Evolutionary conservation across 2,113 vertebrate genomes (phyloP).

Genomic region (Leuciscus idus): DNA sequence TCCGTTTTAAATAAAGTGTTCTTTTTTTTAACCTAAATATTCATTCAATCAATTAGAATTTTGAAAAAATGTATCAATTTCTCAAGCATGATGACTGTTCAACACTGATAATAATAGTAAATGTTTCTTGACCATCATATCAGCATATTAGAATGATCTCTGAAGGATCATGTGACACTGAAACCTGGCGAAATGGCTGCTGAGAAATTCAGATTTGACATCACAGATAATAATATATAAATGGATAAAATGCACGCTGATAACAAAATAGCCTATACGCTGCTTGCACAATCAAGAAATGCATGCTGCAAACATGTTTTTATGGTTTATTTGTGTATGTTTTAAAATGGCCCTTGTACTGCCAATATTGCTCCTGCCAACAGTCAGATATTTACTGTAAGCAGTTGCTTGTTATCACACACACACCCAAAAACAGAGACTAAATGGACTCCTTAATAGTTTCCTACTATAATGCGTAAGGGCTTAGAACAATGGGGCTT

Average conservation of each 20-base stretch:
- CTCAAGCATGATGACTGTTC: background rate
- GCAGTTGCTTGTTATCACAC: background rate
- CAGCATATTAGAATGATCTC: background rate
- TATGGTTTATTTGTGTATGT: background rate
- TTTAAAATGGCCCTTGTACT: background rate
- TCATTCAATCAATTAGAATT: background rate
- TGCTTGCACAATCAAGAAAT: background rate
- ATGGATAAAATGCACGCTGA: no score
- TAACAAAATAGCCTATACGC: background rate
- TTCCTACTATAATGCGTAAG: constrained; percentile 20
- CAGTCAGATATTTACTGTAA: constrained; percentile 19
- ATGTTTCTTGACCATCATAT: background rate
- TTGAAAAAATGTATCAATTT: background rate
- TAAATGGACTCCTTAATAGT: constrained; percentile 40
- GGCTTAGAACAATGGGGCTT: constrained; percentile 1
- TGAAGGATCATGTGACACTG: background rate
- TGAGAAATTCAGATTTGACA: background rate
- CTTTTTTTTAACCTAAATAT: background rate
- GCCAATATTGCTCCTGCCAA: background rate
- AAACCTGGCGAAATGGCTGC: background rate
- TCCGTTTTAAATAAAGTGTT: background rate
- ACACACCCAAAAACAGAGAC: background rate
- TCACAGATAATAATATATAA: background rate
- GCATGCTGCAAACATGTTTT: background rate
- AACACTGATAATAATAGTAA: background rate